Percentiles rank a stretch among this genome's conserved stretches.
These are phyloP conservation scores for Oppia nitens DNA, from an alignment of 1,140 invertebrate species.

Conservation along the genomic window DNA sequence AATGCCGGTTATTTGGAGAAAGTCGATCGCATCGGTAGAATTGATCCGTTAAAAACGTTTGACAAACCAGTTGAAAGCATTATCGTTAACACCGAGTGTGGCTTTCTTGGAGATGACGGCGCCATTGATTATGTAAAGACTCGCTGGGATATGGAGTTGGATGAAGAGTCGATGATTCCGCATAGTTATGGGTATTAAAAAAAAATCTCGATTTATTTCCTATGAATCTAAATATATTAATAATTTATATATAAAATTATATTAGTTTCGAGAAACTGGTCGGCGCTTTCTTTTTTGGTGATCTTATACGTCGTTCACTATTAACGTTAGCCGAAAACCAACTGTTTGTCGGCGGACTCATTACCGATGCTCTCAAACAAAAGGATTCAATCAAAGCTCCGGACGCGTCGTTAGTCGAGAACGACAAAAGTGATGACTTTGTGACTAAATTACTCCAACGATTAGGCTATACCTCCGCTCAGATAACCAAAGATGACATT, in stretches of 20 bases:
- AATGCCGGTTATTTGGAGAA: constrained; percentile 64
- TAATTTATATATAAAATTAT: no score
- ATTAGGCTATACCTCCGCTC: constrained; percentile 8
- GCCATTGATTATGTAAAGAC: constrained; percentile 54
- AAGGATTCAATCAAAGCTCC: constrained; percentile 43
- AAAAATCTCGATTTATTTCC: neutral
- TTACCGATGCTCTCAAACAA: constrained; percentile 29
- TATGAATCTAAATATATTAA: neutral
- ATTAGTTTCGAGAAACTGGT: constrained; percentile 60
- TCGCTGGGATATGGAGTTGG: constrained; percentile 43
- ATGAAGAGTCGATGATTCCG: constrained; percentile 33
- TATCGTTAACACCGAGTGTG: constrained; percentile 63
- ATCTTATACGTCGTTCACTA: constrained; percentile 41
- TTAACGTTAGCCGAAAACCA: constrained; percentile 34
- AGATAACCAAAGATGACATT: constrained; percentile 43
- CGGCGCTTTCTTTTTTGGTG: constrained; percentile 80
- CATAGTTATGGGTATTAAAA: constrained; percentile 22
- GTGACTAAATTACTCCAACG: constrained; percentile 3
- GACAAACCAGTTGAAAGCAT: constrained; percentile 33
- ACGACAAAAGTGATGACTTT: neutral
- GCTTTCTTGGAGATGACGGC: constrained; percentile 66
- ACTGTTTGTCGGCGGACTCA: constrained; percentile 36
- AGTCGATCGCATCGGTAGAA: constrained; percentile 40
- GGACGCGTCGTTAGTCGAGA: constrained; percentile 45
- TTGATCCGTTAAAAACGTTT: constrained; percentile 33